Evolutionary conservation across 2,113 vertebrate genomes (phyloP).

Genomic region (Macquaria ambigua): DNA sequence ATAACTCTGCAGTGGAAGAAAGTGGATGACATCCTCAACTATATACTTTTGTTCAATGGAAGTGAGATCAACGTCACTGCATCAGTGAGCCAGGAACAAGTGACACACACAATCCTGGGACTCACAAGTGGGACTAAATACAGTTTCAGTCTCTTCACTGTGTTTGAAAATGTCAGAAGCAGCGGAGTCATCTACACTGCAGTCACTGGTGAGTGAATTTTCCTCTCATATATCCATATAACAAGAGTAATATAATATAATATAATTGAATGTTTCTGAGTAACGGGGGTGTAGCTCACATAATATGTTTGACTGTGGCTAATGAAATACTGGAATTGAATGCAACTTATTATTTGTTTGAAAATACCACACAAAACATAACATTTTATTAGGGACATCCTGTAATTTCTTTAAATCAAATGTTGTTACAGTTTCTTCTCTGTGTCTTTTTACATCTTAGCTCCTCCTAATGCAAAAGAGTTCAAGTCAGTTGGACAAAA

Average conservation of each 20-base stretch:
- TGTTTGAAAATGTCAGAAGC: conserved; percentile 22
- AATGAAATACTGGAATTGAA: not conserved
- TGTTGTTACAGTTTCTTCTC: not conserved
- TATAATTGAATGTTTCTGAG: not conserved
- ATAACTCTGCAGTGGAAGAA: conserved; percentile 56
- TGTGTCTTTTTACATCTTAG: not conserved
- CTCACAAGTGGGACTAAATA: conserved; percentile 24
- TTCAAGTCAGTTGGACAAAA: not conserved
- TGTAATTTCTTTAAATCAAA: not conserved
- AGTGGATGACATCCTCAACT: not conserved
- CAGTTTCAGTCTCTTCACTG: conserved; percentile 35
- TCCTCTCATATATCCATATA: not conserved
- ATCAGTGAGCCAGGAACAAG: fast-evolving
- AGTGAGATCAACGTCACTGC: not conserved
- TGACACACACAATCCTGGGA: fast-evolving
- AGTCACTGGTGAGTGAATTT: conserved; percentile 27
- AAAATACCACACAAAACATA: not conserved
- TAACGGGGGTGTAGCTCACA: not conserved
- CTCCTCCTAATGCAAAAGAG: not conserved
- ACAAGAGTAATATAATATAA: not conserved
- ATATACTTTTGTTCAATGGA: not conserved
- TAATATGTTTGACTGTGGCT: not conserved
- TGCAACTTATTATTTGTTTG: not conserved
- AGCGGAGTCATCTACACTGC: not conserved
- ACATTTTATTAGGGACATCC: not conserved